Base-by-base conservation (phyloP, 2,888 invertebrate genomes). In the Lacanobia wlatinum region DNA sequence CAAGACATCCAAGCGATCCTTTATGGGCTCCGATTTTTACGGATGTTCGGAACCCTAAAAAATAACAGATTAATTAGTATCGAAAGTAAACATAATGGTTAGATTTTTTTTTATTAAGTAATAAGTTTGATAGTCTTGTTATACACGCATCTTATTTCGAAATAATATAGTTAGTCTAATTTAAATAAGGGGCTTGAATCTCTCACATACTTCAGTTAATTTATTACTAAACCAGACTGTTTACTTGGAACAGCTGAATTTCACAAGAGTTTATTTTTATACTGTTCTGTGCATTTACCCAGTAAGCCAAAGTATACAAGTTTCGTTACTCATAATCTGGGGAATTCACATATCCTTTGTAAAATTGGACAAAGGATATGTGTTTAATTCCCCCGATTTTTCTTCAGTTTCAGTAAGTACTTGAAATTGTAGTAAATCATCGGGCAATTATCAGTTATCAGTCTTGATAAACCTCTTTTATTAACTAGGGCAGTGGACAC, bases 401-500 rank as follows among this genome's bases (percentile, higher is more conserved):
- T n/a, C n/a, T n/a, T n/a, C n/a, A n/a, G 21, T 21, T 43, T 34
- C 2, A 23, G 10, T 56, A n/a, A 76, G 21, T 71, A 76, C 23
- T 75, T 50, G 28, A 76, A 28, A 62, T 70, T 62, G 59, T 28
- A 10, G 52, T 23, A n/a, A 76, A 59, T 56, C 28, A 58, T 34
- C 16, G 8, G 12, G n/a, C 1, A 55, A 63, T 56, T 64, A 73
- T 79, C 53, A 16, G 58, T 55, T 67, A 67, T 73, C 55, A 78
- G 34, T 52, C 16, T 62, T 65, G 61, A 65, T 76, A 78, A 66
- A 50, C 2, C 12, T 10, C 3, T 43, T 59, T 28, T 58, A 48
- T 1, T 62, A 67, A 79, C 50, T 63, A 55, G 73, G 79, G 43
- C 77, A 66, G 14, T 46, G 38, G 56, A 10, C 16, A n/a, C 38